A percentile compares a stretch with the other conserved stretches of the same genome.
Evolutionary conservation across 2,888 invertebrate species (phyloP).

Genomic region (Mellilla xanthometata): DNA sequence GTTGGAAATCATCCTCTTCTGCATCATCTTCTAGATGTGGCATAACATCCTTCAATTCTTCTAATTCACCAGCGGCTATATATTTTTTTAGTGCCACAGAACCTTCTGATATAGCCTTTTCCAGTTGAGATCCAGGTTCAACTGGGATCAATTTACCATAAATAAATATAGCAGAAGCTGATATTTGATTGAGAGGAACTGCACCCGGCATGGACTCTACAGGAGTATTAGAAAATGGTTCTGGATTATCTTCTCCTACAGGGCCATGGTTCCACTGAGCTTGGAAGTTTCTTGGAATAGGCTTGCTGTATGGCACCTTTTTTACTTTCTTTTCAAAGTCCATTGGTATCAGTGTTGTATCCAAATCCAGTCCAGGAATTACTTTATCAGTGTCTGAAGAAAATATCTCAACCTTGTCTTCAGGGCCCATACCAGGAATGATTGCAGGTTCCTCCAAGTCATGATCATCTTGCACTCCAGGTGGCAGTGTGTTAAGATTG

Average conservation of each 20-base stretch:
- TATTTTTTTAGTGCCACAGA: constrained; percentile 89
- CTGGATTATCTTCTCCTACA: constrained; percentile 79
- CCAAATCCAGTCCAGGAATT: constrained; percentile 95
- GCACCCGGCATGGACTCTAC: constrained; percentile 90
- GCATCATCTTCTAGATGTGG: constrained; percentile 86
- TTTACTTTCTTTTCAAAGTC: constrained; percentile 89
- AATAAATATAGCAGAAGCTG: constrained; percentile 90
- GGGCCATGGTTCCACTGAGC: constrained; percentile 96
- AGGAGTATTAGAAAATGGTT: constrained; percentile 87
- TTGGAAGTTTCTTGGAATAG: constrained; percentile 97
- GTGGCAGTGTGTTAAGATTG: constrained; percentile 95
- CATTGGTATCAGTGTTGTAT: constrained; percentile 84
- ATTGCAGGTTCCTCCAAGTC: constrained; percentile 88
- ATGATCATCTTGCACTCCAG: constrained; percentile 84
- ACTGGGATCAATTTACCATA: constrained; percentile 92
- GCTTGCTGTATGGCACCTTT: constrained; percentile 96
- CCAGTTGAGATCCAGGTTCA: constrained; percentile 89
- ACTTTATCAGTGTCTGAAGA: constrained; percentile 83
- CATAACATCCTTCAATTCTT: constrained; percentile 90
- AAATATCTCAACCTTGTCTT: constrained; percentile 93
- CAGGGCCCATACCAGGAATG: constrained; percentile 99
- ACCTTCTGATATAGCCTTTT: constrained; percentile 89
- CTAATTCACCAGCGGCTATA: constrained; percentile 91
- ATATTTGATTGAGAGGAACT: constrained; percentile 88
- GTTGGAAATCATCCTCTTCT: constrained; percentile 69